Evolutionary conservation across 2,888 invertebrate species (phyloP).

Genomic region (Neoascia interrupta): DNA sequence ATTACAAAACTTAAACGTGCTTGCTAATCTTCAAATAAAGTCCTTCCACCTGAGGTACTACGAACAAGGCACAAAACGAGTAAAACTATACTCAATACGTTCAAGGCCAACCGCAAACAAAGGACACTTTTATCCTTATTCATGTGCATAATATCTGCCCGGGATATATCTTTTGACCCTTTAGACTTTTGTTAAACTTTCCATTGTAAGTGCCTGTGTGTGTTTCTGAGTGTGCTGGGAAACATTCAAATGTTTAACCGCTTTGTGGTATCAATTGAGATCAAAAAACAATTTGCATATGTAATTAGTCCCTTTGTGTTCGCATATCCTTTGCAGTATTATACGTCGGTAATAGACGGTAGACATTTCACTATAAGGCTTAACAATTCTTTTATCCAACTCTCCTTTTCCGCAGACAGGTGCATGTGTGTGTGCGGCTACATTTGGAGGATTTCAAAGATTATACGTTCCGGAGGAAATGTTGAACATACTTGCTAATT

Average conservation of each 20-base stretch:
- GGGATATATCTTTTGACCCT: slow-evolving; percentile 50
- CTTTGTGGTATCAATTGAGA: slow-evolving; percentile 71
- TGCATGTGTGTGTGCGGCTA: slow-evolving; percentile 26
- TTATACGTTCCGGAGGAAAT: slow-evolving; percentile 42
- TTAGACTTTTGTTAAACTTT: too few species aligned
- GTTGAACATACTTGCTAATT: slow-evolving; percentile 58
- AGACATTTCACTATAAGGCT: slow-evolving; percentile 36
- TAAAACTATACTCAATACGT: slow-evolving; percentile 60
- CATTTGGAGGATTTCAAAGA: slow-evolving; percentile 40
- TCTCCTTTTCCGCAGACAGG: slow-evolving; percentile 12
- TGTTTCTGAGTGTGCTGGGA: slow-evolving; percentile 15
- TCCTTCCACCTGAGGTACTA: slow-evolving; percentile 39
- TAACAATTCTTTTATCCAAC: neutral
- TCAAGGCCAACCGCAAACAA: slow-evolving; percentile 64
- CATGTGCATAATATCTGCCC: slow-evolving; percentile 6
- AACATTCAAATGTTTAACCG: slow-evolving; percentile 66
- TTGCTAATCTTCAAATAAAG: slow-evolving; percentile 22
- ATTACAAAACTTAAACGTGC: slow-evolving; percentile 5
- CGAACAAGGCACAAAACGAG: slow-evolving; percentile 18
- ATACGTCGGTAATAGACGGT: slow-evolving; percentile 36
- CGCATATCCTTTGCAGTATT: slow-evolving; percentile 19
- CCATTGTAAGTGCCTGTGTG: neutral
- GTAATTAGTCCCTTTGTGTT: slow-evolving; percentile 68
- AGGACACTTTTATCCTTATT: slow-evolving; percentile 18
- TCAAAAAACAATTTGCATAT: slow-evolving; percentile 72